Conservation (phyloP, 2,797 vertebrate species). For the Ctenopoma multispine region DNA sequence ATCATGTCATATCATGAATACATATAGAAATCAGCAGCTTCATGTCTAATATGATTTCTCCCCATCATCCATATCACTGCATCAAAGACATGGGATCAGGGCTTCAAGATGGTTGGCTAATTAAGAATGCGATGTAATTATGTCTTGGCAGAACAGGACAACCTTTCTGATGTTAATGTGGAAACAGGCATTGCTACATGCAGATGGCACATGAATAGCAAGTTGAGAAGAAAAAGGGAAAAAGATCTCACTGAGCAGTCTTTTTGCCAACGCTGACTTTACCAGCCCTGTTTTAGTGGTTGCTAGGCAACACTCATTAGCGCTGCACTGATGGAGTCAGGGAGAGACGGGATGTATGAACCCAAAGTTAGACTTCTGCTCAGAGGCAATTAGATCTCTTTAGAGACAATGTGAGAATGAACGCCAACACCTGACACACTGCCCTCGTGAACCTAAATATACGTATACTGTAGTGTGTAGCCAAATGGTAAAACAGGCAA, state of each 20-base stretch:
- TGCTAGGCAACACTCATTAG: slow-evolving; percentile 83
- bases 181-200: slow-evolving; percentile 52
- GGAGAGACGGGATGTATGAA: slow-evolving; percentile 55
- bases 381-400: slow-evolving; percentile 52
- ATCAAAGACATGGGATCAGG: slow-evolving; percentile 33
- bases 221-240: slow-evolving; percentile 60
- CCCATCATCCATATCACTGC: slow-evolving; percentile 20
- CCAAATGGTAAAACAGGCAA: not conserved
- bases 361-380: slow-evolving; percentile 52
- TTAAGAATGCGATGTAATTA: slow-evolving; percentile 63
- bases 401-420: slow-evolving; percentile 26
- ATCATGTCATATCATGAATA: too few species aligned
- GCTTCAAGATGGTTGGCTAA: slow-evolving; percentile 56
- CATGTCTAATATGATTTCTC: not conserved
- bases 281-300: slow-evolving; percentile 76
- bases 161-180: slow-evolving; percentile 67
- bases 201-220: slow-evolving; percentile 81
- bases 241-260: slow-evolving; percentile 61
- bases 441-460: not conserved
- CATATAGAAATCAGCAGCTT: slow-evolving; percentile 3
- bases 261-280: slow-evolving; percentile 73
- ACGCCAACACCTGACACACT: slow-evolving; percentile 23
- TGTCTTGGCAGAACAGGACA: slow-evolving; percentile 57
- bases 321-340: slow-evolving; percentile 51
- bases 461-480: too few species aligned